These are phyloP conservation scores for Cervus canadensis DNA, from an alignment of 2,113 vertebrate genomes.

Conservation along the genomic window DNA sequence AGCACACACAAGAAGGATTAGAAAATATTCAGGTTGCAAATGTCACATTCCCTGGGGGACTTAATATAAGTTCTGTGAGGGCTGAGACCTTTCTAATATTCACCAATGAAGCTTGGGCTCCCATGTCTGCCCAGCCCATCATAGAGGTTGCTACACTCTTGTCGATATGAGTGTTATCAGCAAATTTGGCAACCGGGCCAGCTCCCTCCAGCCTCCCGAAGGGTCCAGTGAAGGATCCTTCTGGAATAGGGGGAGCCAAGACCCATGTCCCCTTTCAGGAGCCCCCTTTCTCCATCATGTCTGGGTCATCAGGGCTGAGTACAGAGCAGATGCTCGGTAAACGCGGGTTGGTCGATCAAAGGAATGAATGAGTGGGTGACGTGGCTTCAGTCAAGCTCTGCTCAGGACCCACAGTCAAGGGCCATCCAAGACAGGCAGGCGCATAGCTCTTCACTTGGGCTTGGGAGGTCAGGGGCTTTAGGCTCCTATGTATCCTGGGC, in stretches of 20 bases:
- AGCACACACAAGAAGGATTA: background rate
- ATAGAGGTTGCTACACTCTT: background rate
- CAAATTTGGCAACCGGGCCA: background rate
- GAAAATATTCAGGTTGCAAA: background rate
- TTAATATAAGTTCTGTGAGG: background rate
- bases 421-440: background rate
- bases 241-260: rapidly evolving
- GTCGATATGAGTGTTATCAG: background rate
- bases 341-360: background rate
- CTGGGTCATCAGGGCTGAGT: background rate
- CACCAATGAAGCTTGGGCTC: background rate
- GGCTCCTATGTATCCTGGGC: background rate
- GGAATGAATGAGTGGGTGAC: background rate
- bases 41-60: background rate
- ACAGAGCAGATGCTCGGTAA: background rate
- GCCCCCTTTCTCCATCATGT: background rate
- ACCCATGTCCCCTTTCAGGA: background rate
- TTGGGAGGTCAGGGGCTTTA: background rate
- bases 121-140: no score
- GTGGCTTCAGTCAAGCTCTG: background rate
- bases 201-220: rapidly evolving
- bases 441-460: rapidly evolving
- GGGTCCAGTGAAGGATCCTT: background rate
- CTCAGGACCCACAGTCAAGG: background rate
- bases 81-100: background rate